These are phyloP conservation scores for Thamnaconus septentrionalis DNA, from an alignment of 2,113 vertebrate species.

Conservation along the genomic window DNA sequence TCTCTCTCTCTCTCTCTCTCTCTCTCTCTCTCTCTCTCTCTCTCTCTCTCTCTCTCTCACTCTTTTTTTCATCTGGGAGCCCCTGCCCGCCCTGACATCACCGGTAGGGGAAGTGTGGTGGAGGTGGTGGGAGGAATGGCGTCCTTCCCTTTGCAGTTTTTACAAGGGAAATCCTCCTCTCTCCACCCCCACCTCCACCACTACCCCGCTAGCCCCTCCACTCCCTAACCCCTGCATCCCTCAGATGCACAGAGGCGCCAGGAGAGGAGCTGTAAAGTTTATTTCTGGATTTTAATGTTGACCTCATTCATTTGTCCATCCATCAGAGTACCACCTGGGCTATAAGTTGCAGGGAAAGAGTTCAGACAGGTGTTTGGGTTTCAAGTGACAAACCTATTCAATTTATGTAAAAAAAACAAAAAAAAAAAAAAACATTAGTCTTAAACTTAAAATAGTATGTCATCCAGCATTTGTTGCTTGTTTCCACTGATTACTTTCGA, in stretches of 20 bases:
- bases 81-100: constrained; percentile 72
- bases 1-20: constrained; percentile 36
- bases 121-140: constrained; percentile 6
- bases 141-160: constrained; percentile 49
- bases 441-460: too few species aligned
- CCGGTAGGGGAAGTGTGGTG: constrained; percentile 46
- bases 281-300: constrained; percentile 25
- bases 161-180: constrained; percentile 66
- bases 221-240: constrained; percentile 7
- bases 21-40: constrained; percentile 31
- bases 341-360: not conserved
- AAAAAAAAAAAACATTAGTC: too few species aligned
- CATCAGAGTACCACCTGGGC: not conserved
- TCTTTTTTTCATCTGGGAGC: constrained; percentile 42
- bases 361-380: not conserved
- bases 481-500: too few species aligned
- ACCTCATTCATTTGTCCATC: constrained; percentile 11
- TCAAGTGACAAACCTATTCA: not conserved
- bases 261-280: constrained; percentile 36
- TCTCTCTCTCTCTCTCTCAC: constrained; percentile 29
- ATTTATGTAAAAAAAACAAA: too few species aligned
- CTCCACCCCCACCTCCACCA: constrained; percentile 13
- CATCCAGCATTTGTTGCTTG: too few species aligned
- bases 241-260: constrained; percentile 19
- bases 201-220: not conserved